Evolutionary conservation across 2,888 invertebrate species (phyloP), one percentile per base, ranked within the genome.

Genomic region (Pachydiplax longipennis): DNA sequence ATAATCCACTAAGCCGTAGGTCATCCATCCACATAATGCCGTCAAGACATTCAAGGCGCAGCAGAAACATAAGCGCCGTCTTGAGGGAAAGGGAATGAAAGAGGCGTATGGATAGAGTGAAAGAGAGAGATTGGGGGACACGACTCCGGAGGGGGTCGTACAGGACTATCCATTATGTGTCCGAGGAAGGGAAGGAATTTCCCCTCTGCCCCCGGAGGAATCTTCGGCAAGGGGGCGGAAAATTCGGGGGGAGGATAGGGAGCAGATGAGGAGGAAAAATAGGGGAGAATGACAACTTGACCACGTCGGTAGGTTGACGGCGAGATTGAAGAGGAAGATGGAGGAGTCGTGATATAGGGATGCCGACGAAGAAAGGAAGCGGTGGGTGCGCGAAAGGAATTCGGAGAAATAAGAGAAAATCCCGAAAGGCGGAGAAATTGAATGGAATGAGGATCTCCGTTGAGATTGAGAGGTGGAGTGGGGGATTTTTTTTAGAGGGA

Each of bases 141-240:
- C 61, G 87, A 87, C 61, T 61, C 87, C 83, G 22, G 58, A 44
- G 83, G 58, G 83, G 35, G n/a, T 31, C 61, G 61, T 31, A 12
- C 22, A 61, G 87, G 87, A 35, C 87, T 87, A 87, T 87, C 87
- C 87, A 87, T 87, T 87, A 87, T 87, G 25, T 61, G 87, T 87
- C 87, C 87, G 87, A 58, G 87, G 61, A n/a, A 37, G 22, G 87
- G 61, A n/a, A 37, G 35, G 87, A 12, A 58, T 73, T 31, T 35
- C 8, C 25, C 82, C 44, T 44, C 40, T 22, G 12, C 31, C 31
- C 25, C 4, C 25, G 53, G 25, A 44, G 44, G 8, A 44, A 53
- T 58, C 87, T 87, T 87, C 87, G 3, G 22, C 61, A 18, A 61
- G 87, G 58, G 61, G 87, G 22, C n/a, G 87, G 61, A 61, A 87